Evolutionary conservation across 2,797 vertebrate species (phyloP), one percentile per base, ranked within the genome.

Genomic region (Neosilurus mollespiculum): DNA sequence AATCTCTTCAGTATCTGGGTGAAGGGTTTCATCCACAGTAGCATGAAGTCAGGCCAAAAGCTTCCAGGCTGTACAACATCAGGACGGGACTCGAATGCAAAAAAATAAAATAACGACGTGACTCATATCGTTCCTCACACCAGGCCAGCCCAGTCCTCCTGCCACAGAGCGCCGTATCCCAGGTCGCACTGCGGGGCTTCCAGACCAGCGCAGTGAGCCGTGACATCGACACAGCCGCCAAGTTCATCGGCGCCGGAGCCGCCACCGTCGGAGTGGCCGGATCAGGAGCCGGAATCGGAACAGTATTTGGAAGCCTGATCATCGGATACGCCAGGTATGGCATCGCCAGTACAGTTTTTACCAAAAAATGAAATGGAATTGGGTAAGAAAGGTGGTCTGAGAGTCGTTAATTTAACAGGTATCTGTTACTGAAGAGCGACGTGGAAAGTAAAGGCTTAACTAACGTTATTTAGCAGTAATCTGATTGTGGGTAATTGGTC

Each of bases 271-370:
- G 97, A 71, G 97, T 99, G 88, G 97, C 97, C 3, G 97, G 97
- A 9, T 98, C 97, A 3, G 97, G 97, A 82, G 97, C 97, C 1
- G 97, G 97, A 73, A 98, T 98, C 53, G 97, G 97, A 76, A 99
- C 97, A 0, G 97, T 99, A 78, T 99, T 99, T n/a, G 97, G 97
- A 83, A 98, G 97, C 88, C 96, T 99, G 88, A 99, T 98, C 89
- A 98, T 99, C 20, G 97, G 97, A 88, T 99, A 98, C 91, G 97
- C 97, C 92, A 98, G 97, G 97, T 98, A 90, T 8, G 30, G 9
- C 20, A 26, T 6, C 6, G 12, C n/a, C 8, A 22, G 26, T 15
- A 22, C 30, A 6, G 34, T 9, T 37, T 70, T 70, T 1, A 9
- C 8, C 43, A 43, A 43, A 4, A 43, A 4, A 43, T 43, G 43